Evolutionary conservation across 2,888 invertebrate genomes (phyloP), one percentile per base, ranked within the genome.

Genomic region (Protodeltote pygarga): DNA sequence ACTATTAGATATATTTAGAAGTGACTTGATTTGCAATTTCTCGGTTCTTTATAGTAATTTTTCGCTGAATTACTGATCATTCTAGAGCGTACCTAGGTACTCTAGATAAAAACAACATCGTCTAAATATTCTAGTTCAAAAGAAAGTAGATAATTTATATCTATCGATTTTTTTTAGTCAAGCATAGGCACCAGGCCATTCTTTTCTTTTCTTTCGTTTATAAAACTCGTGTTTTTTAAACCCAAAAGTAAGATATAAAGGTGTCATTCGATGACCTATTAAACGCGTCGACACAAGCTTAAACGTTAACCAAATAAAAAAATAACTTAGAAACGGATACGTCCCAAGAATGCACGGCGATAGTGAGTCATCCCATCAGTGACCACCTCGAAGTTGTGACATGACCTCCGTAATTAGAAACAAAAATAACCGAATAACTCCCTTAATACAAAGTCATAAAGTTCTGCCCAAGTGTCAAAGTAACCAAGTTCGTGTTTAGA

Each of bases 321-420:
- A 75, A 66, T 68, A 77, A 82, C 62, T 66, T 63, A 72, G 70
- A 79, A 88, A 85, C 88, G 88, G 88, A 88, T 87, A 85, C 86
- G 77, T 72, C 76, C 75, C 75, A 86, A 85, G 89, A 88, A 89
- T 89, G 89, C 83, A 80, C 74, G 62, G 72, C 74, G 81, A 84
- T 83, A 82, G 74, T 77, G 89, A 89, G 65, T 89, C 89, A 88
- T 82, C 79, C 78, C 82, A 83, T 83, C 85, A 85, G 70, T 81
- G 87, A 79, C 87, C 89, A 88, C 87, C 86, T 73, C 83, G 81
- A 79, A 81, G 83, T 62, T 66, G 51, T 73, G 67, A 71, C 73
- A 71, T 51, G 35, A 55, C 81, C 78, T 75, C 0, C 35, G n/a
- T 65, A 58, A 54, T 21, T 17, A 35, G 60, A 75, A 33, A 75